Base-by-base conservation (phyloP, 2,113 vertebrate genomes). In the Clupea harengus region DNA sequence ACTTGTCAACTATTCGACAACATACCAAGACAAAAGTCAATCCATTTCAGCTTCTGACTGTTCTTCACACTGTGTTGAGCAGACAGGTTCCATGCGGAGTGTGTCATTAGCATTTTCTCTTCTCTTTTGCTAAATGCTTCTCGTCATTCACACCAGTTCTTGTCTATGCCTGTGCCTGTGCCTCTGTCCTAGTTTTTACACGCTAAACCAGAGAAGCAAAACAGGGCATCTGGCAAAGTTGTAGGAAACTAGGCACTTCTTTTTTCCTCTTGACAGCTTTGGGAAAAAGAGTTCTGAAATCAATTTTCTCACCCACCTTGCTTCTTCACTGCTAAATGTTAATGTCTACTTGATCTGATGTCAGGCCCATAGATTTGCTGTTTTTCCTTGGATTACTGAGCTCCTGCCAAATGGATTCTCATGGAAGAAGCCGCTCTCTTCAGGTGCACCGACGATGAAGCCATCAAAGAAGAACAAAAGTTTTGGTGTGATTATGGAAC, bases 271-370 rank as follows among this genome's bases (percentile, higher is more conserved):
- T 72, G n/a, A 72, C 64, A 10, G n/a, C 1, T 2, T 7, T 13
- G 64, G 64, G 32, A 6, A 64, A 49, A 10, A 49, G 9, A 15
- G 9, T 72, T 28, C 25, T 67, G 25, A 72, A 72, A 72, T 72
- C 64, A 72, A 72, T 72, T 28, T 72, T 28, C 64, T 72, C 64
- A 28, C 64, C 64, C 64, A 72, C 64, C 64, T 28, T 72, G 57
- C 22, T 64, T 2, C 57, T 64, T 10, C 15, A 25, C 25, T 72
- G 8, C 25, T 28, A 32, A 72, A 72, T 4, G 64, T 72, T 72
- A 72, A 32, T 72, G 64, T 72, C 64, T 32, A 32, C 28, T 72
- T 72, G 64, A 72, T 32, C 64, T 32, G 28, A 28, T 72, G 64
- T 67, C 7, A 28, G 64, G 5, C 64, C 64, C 9, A 32, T 32